phyloP scores from a whole-genome alignment of 2,888 invertebrate species.

The Oligia latruncula region DNA sequence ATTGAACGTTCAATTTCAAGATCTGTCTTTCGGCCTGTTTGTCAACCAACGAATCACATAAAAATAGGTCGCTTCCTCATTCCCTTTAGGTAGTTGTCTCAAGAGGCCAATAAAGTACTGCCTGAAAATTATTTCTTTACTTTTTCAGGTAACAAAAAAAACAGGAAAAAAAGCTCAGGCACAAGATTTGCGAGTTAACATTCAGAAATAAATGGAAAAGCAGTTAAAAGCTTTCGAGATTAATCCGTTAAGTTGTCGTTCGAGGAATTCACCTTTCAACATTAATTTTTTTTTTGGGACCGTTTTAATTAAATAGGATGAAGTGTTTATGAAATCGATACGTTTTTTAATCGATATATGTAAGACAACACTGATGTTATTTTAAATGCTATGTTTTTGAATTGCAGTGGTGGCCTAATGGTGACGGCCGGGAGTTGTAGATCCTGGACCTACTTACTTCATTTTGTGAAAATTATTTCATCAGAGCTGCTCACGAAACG shows the following conservation, averaged over 20 bases:
- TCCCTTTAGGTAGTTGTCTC: background rate
- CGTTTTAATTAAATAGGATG: background rate
- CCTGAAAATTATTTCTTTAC: background rate
- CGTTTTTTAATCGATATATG: background rate
- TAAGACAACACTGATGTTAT: background rate
- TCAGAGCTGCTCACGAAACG: too few species aligned
- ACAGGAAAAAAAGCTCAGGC: background rate
- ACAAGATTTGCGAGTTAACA: conserved; percentile 33
- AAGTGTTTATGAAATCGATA: background rate
- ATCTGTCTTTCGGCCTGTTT: background rate
- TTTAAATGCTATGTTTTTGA: background rate
- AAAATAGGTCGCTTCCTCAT: background rate
- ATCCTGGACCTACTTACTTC: too few species aligned
- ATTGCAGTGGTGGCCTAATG: too few species aligned
- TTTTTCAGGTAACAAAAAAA: background rate
- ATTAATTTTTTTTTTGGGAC: background rate
- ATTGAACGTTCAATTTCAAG: background rate
- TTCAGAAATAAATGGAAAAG: conserved; percentile 37
- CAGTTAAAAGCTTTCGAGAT: conserved; percentile 54
- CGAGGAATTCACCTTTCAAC: conserved; percentile 15
- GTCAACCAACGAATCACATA: background rate
- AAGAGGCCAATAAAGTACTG: background rate
- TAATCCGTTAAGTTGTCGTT: conserved; percentile 51
- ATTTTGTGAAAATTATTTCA: too few species aligned
- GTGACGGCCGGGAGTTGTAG: too few species aligned